Evolutionary conservation across 2,113 vertebrate genomes (phyloP).

Genomic region (Tachuris rubrigastra): DNA sequence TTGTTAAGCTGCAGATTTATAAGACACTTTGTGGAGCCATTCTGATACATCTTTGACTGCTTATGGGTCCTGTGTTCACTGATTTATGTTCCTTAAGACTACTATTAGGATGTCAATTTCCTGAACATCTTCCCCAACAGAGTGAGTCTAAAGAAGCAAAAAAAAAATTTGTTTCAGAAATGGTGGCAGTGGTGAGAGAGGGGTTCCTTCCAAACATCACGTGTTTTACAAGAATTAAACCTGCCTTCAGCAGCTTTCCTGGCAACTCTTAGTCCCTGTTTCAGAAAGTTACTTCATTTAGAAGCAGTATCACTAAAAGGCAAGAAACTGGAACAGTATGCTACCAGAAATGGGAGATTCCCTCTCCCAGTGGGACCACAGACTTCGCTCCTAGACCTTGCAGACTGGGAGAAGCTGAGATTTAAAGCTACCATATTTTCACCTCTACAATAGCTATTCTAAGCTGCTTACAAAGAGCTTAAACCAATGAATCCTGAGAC

Average conservation of each 20-base stretch:
- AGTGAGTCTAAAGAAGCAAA: not conserved
- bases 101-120: not conserved
- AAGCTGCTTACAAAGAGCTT: slow-evolving; percentile 11
- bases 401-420: not conserved
- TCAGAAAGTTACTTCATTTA: not conserved
- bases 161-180: not conserved
- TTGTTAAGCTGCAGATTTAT: not conserved
- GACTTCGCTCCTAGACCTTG: not conserved
- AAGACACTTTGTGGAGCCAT: not conserved
- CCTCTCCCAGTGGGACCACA: not conserved
- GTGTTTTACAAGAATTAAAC: not conserved
- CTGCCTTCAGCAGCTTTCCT: not conserved
- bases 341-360: not conserved
- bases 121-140: not conserved
- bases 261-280: not conserved
- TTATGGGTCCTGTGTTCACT: not conserved
- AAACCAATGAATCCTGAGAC: not conserved
- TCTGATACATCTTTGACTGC: not conserved
- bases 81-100: not conserved
- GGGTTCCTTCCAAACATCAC: not conserved
- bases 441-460: not conserved
- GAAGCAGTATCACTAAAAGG: not conserved
- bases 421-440: not conserved
- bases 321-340: not conserved
- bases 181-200: not conserved